These are phyloP conservation scores for Dendrolimus punctatus DNA, from an alignment of 1,140 invertebrate species.

Conservation along the genomic window DNA sequence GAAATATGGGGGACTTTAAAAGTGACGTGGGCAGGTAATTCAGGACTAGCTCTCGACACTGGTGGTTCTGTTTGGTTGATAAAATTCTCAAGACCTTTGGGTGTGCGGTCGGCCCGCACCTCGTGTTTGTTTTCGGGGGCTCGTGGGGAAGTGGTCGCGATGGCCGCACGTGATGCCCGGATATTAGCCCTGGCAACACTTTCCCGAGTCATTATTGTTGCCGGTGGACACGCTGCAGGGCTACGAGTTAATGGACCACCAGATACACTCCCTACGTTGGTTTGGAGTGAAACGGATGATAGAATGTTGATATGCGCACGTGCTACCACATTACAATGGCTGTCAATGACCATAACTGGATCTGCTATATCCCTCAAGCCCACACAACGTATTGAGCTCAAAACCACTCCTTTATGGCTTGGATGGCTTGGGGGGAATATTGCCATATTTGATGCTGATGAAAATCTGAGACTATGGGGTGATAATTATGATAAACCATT, in stretches of 20 bases:
- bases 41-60: slow-evolving; percentile 88
- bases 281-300: slow-evolving; percentile 77
- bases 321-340: slow-evolving; percentile 45
- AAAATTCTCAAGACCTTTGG: slow-evolving; percentile 90
- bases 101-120: slow-evolving; percentile 89
- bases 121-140: slow-evolving; percentile 95
- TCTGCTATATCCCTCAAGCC: slow-evolving; percentile 85
- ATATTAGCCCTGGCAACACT: slow-evolving; percentile 94
- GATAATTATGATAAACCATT: slow-evolving; percentile 89
- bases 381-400: slow-evolving; percentile 79
- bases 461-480: slow-evolving; percentile 91
- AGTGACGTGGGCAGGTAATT: slow-evolving; percentile 80
- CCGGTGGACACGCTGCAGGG: slow-evolving; percentile 63
- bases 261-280: slow-evolving; percentile 86
- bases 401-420: slow-evolving; percentile 88
- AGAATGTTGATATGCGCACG: slow-evolving; percentile 49
- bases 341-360: slow-evolving; percentile 77
- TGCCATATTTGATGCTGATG: slow-evolving; percentile 87
- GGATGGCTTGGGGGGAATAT: slow-evolving; percentile 93
- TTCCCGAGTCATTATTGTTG: slow-evolving; percentile 93
- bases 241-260: slow-evolving; percentile 70
- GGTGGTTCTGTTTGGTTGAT: slow-evolving; percentile 98
- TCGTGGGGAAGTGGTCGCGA: slow-evolving; percentile 84
- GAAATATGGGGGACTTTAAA: slow-evolving; percentile 90
- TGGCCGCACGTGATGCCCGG: slow-evolving; percentile 51